A percentile compares a stretch with the other conserved stretches of the same genome.
These are phyloP conservation scores for Phocides pigmalion DNA, from an alignment of 1,140 invertebrate species.

Conservation along the genomic window DNA sequence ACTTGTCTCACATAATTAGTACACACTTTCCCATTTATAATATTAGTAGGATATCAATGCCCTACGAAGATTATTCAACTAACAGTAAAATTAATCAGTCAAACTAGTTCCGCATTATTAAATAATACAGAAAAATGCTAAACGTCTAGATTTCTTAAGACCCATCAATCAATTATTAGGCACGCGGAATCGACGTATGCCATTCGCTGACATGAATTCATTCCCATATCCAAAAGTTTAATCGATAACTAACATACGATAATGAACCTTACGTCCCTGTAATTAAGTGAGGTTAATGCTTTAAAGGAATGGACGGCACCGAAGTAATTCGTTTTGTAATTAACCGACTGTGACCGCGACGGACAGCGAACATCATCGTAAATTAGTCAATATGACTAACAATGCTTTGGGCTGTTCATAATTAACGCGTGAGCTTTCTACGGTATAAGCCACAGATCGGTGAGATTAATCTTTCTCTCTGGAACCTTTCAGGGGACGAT, in stretches of 20 bases:
- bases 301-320: not conserved
- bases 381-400: constrained; percentile 56
- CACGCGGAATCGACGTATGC: constrained; percentile 37
- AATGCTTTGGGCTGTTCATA: constrained; percentile 50
- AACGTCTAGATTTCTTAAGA: constrained; percentile 34
- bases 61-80: not conserved
- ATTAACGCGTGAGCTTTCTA: constrained; percentile 69
- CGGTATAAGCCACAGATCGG: constrained; percentile 51
- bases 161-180: constrained; percentile 37
- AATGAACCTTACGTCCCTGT: constrained; percentile 23
- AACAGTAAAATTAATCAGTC: not conserved
- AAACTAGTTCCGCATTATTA: constrained; percentile 9
- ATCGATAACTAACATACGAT: constrained; percentile 15
- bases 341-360: constrained; percentile 34
- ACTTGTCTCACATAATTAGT: too few species aligned
- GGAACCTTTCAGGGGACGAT: too few species aligned
- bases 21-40: too few species aligned
- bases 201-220: constrained; percentile 41
- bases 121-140: constrained; percentile 28
- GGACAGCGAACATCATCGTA: constrained; percentile 51
- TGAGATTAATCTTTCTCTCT: too few species aligned
- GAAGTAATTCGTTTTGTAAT: constrained; percentile 40
- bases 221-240: constrained; percentile 28
- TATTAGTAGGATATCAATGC: too few species aligned
- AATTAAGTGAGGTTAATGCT: constrained; percentile 13